phyloP scores from a whole-genome alignment of 2,113 vertebrate species.

The Perca fluviatilis region DNA sequence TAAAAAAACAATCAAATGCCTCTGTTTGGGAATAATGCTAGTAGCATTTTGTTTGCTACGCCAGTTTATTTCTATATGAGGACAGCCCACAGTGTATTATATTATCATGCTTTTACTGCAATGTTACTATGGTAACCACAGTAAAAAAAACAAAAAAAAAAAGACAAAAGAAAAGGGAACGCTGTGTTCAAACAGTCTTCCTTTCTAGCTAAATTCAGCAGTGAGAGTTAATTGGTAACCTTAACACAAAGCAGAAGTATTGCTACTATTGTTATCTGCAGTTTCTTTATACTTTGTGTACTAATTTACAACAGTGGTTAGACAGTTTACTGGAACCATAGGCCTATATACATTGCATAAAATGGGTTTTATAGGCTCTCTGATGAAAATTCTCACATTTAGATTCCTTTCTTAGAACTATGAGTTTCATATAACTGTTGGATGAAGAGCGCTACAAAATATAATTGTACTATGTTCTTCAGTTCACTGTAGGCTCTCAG shows the following conservation, averaged over 20 bases:
- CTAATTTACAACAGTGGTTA: not conserved
- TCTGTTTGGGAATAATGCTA: not conserved
- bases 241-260: slow-evolving; percentile 18
- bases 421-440: not conserved
- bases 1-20: not conserved
- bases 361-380: too few relatives aligned
- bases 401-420: not conserved
- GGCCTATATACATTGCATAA: too few relatives aligned
- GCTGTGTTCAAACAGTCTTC: not conserved
- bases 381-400: not conserved
- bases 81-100: not conserved
- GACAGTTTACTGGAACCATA: not conserved
- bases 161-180: not conserved
- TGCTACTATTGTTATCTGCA: not conserved
- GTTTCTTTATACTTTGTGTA: not conserved
- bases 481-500: slow-evolving; percentile 84
- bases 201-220: not conserved
- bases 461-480: slow-evolving; percentile 30
- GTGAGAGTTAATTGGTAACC: not conserved
- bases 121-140: not conserved
- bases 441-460: not conserved
- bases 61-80: not conserved
- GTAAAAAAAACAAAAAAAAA: not conserved
- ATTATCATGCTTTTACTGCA: not conserved
- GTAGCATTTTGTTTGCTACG: not conserved